Evolutionary conservation across 2,113 vertebrate species (phyloP).

Genomic region (Cromileptes altivelis): DNA sequence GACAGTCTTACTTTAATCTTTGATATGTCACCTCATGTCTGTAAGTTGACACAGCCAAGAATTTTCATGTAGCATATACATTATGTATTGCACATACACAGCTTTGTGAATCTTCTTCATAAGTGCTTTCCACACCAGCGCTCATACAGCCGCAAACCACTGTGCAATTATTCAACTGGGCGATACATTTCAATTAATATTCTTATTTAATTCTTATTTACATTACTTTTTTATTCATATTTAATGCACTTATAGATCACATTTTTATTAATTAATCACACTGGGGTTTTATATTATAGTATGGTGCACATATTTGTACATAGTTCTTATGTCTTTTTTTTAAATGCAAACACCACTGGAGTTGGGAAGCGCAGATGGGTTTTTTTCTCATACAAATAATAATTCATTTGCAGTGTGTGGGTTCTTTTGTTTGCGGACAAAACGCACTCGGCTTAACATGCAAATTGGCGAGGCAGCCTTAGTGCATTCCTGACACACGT

Average conservation of each 20-base stretch:
- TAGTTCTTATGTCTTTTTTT: too few species aligned
- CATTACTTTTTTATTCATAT: too few species aligned
- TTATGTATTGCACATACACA: background rate
- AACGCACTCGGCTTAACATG: constrained; percentile 16
- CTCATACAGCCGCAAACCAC: background rate
- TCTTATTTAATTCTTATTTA: too few species aligned
- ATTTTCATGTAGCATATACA: background rate
- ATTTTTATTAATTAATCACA: too few species aligned
- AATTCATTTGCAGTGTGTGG: constrained; percentile 29
- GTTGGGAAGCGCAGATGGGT: constrained; percentile 26
- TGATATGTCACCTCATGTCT: background rate
- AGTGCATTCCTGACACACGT: background rate
- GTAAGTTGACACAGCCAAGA: background rate
- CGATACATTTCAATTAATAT: too few species aligned
- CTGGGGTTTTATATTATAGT: too few species aligned
- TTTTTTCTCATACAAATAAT: constrained; percentile 34
- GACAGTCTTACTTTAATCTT: background rate
- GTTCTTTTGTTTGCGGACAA: constrained; percentile 31
- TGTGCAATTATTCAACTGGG: too few species aligned
- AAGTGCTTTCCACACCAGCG: background rate
- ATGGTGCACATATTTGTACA: too few species aligned
- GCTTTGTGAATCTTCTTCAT: background rate
- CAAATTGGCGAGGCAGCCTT: constrained; percentile 18
- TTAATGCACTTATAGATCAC: too few species aligned
- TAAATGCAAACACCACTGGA: constrained; percentile 17